Percentiles rank a stretch among this genome's conserved stretches.
phyloP scores from a whole-genome alignment of 2,113 vertebrate species.

The Neofelis nebulosa region DNA sequence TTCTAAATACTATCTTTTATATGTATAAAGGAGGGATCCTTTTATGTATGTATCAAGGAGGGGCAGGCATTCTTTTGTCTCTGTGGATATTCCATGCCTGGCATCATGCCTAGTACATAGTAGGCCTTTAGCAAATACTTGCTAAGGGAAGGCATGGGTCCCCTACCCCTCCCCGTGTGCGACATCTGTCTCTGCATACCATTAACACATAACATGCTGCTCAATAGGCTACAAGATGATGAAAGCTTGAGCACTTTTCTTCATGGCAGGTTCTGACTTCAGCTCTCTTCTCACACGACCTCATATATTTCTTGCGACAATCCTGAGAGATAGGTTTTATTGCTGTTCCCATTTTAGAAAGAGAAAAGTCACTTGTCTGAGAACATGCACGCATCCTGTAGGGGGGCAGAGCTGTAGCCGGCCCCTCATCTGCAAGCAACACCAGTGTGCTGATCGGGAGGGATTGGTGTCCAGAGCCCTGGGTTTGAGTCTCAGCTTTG shows the following conservation, averaged over 20 bases:
- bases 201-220: rapidly evolving
- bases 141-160: neutral
- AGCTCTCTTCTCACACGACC: neutral
- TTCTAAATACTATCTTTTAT: neutral
- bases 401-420: neutral
- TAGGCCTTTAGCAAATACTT: neutral
- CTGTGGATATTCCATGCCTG: neutral
- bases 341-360: neutral
- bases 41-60: neutral
- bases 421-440: neutral
- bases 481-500: neutral
- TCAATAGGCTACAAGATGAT: rapidly evolving
- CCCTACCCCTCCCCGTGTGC: neutral
- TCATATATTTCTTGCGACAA: neutral
- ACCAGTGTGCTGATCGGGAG: neutral
- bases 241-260: neutral
- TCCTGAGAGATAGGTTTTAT: neutral
- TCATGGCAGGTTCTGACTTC: neutral
- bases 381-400: neutral
- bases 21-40: neutral
- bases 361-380: neutral
- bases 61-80: neutral
- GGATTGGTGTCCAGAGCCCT: neutral
- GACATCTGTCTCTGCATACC: neutral
- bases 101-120: neutral